These are phyloP conservation scores for Adelges cooleyi DNA, from an alignment of 1,140 invertebrate genomes.

Conservation along the genomic window DNA sequence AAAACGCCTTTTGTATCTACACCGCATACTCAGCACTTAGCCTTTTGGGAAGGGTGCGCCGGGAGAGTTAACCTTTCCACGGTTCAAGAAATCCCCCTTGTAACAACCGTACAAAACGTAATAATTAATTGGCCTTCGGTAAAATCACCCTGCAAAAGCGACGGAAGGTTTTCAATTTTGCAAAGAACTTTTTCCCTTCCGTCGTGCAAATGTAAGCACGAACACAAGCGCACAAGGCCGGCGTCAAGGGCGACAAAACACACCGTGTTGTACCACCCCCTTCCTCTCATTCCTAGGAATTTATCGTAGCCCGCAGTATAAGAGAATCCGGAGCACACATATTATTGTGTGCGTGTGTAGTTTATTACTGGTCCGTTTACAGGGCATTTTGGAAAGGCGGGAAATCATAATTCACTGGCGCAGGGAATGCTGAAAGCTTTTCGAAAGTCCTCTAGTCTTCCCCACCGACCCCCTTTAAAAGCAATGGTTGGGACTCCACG, in stretches of 20 bases:
- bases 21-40: neutral
- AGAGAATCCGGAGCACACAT: no score
- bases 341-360: neutral
- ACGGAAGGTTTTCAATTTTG: neutral
- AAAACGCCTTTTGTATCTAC: conserved; percentile 9
- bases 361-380: conserved; percentile 23
- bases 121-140: conserved; percentile 7
- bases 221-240: no score
- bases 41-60: neutral
- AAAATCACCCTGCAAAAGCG: neutral
- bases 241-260: no score
- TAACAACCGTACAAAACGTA: neutral
- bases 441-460: neutral
- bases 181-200: neutral
- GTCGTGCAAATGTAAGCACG: no score
- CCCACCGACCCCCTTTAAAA: neutral
- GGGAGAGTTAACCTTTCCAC: neutral
- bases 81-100: neutral
- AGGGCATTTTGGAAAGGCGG: conserved; percentile 18
- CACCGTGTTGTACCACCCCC: no score
- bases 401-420: conserved; percentile 26
- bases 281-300: neutral
- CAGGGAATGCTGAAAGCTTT: conserved; percentile 20
- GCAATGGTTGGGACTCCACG: neutral
- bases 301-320: neutral